Conservation (phyloP, 37 sponge, comb jelly and placozoan genomes). For the Chondrosia reniformis region DNA sequence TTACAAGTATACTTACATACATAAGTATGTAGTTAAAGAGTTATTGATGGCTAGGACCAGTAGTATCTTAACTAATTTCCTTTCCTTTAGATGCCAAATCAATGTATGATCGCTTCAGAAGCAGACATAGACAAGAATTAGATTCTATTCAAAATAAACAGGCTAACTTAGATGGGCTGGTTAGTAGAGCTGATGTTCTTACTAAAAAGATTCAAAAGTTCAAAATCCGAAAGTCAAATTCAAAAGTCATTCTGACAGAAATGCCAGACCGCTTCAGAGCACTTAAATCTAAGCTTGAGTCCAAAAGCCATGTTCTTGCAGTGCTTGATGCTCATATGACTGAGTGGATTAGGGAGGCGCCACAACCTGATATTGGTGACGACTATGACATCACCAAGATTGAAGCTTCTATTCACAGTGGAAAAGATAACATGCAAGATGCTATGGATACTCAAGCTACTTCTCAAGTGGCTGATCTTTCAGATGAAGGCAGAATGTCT, state of each 20-base stretch:
- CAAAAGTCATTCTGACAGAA: background rate
- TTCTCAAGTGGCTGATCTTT: background rate
- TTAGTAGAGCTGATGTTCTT: background rate
- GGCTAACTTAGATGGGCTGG: conserved; percentile 10
- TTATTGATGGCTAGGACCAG: too few species aligned
- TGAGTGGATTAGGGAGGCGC: background rate
- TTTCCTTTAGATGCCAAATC: background rate
- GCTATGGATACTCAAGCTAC: background rate
- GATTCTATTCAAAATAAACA: background rate
- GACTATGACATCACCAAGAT: background rate
- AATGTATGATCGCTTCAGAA: conserved; percentile 1
- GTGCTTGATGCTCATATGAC: background rate
- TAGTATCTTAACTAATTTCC: background rate
- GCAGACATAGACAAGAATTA: conserved; percentile 4
- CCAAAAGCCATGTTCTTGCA: background rate
- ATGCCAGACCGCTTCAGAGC: background rate
- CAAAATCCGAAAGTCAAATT: background rate
- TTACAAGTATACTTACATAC: too few species aligned
- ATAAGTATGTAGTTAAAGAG: too few species aligned
- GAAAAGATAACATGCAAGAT: too few species aligned
- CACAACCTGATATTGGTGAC: background rate
- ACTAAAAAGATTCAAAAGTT: background rate
- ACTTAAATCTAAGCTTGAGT: background rate
- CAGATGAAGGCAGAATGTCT: background rate
- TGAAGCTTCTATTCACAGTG: background rate